Evolutionary conservation across 2,888 invertebrate species (phyloP).

Genomic region (Sesia bembeciformis): DNA sequence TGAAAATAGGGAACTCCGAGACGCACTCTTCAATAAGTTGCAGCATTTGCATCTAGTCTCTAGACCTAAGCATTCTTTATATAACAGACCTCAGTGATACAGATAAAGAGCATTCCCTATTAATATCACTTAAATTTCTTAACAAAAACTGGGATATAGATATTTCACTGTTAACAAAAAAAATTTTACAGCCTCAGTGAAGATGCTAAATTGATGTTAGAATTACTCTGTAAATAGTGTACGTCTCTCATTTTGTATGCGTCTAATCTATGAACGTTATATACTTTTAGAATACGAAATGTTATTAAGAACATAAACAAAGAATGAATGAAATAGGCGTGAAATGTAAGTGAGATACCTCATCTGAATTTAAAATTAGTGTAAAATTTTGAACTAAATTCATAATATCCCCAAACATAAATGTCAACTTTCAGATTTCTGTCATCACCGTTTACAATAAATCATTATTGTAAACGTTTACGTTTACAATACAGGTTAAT

Average conservation of each 20-base stretch:
- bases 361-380: too few relatives aligned
- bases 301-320: slow-evolving; percentile 51
- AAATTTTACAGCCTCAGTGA: slow-evolving; percentile 21
- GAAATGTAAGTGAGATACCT: too few relatives aligned
- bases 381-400: too few relatives aligned
- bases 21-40: slow-evolving; percentile 47
- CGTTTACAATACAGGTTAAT: too few relatives aligned
- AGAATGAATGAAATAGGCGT: too few relatives aligned
- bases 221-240: slow-evolving; percentile 58
- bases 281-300: slow-evolving; percentile 48
- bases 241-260: slow-evolving; percentile 51
- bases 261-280: slow-evolving; percentile 43
- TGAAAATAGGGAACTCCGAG: slow-evolving; percentile 32
- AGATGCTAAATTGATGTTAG: slow-evolving; percentile 26
- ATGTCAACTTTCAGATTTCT: too few relatives aligned
- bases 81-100: slow-evolving; percentile 41
- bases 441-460: too few relatives aligned
- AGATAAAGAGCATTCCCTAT: slow-evolving; percentile 28
- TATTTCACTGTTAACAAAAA: slow-evolving; percentile 31
- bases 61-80: slow-evolving; percentile 49
- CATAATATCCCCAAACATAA: too few relatives aligned
- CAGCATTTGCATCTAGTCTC: slow-evolving; percentile 45
- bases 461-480: too few relatives aligned
- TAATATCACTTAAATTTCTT: slow-evolving; percentile 36
- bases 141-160: slow-evolving; percentile 50